Base-by-base conservation (phyloP, 1,140 invertebrate species). In the Asbolus verrucosus region DNA sequence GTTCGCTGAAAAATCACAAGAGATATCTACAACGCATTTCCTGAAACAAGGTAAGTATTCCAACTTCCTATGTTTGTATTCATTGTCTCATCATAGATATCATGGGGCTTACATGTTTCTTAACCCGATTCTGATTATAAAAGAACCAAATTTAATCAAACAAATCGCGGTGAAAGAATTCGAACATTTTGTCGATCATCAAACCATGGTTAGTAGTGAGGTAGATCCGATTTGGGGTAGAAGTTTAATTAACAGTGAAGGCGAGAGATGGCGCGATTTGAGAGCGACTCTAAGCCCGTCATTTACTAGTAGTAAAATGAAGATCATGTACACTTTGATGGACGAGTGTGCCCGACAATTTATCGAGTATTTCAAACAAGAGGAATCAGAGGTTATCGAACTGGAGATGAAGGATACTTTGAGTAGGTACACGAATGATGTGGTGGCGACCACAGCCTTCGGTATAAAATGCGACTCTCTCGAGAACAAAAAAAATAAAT, bases 161-260 rank as follows among this genome's bases (percentile, higher is more conserved):
- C 79, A 80, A 19, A 73, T 88, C 1, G 69, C 83, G 1, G 77
- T 87, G 0, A 84, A 83, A 59, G 84, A 87, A 33, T 87, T 87
- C 67, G 78, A 84, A n/a, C 69, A 81, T 61, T 88, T 87, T 54
- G 73, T 77, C 0, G 80, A 87, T 73, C 81, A 84, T 65, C 75
- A 78, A 19, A n/a, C 0, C 1, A 82, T 87, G 31, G 72, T 86
- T 2, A 73, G 75, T 9, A 78, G 80, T 9, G 78, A 84, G 0
- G 39, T 73, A 1, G 87, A 89, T 63, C 84, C 84, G 0, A 46
- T 90, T 0, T 79, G 88, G 30, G 83, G 81, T 9, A 82, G 82
- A 6, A 86, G 83, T 73, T 65, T 89, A 1, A 82, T 85, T 24
- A 73, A 82, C 2, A 81, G 89, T 73, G 82, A 81, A 79, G 86